Base-by-base conservation (phyloP, 2,888 invertebrate genomes). In the Nysson spinosus region DNA sequence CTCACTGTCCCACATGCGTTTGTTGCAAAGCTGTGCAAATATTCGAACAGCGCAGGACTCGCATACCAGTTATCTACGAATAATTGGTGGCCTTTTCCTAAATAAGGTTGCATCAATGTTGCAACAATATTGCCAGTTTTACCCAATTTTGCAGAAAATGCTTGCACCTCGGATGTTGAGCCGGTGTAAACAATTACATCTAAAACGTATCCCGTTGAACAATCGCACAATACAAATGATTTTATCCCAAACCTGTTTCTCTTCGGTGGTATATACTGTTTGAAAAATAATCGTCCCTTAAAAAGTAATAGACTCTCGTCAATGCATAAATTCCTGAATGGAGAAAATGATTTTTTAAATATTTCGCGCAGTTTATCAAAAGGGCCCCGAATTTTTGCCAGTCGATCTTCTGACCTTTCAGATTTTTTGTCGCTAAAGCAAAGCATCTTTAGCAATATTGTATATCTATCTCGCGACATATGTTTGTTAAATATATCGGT, bases 391-490 rank as follows among this genome's bases (percentile, higher is more conserved):
- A 58, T 42, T 51, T 58, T 58, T 37, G 37, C 16, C 24, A 58
- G 20, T 44, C 44, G 37, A 35, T 42, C 54, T 54, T 32, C 30
- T 52, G 46, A 37, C 0, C 17, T 19, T 42, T 40, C n/a, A 52
- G n/a, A n/a, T n/a, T 52, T 51, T 40, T 60, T 16, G 32, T 44
- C 24, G 11, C 4, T 12, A 52, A 60, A 60, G 52, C 54, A 42
- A 28, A 61, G 46, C 52, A 54, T 61, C 47, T 46, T 47, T 37
- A 61, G 43, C 43, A 62, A 26, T 44, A 47, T 16, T 54, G 35
- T 47, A 54, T 54, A 54, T 28, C 61, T 47, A 22, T 61, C 58
- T 42, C 62, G 49, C 17, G 43, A 12, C 39, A 55, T 55, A 30
- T 42, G 42, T 49, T 54, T 42, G 12, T 22, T 28, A 37, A 62